These are phyloP conservation scores for Sebastes diaconus DNA, from an alignment of 2,797 vertebrate species.

Conservation along the genomic window DNA sequence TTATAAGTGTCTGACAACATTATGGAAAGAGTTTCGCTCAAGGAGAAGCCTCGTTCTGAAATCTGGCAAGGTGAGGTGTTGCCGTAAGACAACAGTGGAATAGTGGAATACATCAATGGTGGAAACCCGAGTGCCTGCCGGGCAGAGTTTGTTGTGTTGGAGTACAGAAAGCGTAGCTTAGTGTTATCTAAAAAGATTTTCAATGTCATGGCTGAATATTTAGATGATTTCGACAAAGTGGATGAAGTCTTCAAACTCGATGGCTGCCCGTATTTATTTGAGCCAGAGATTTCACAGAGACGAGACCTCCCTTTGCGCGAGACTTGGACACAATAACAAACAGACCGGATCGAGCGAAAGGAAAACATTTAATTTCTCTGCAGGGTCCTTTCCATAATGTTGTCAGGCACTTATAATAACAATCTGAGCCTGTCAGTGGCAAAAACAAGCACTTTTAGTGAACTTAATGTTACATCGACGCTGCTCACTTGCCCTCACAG, in stretches of 20 bases:
- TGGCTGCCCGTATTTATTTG: rapidly evolving
- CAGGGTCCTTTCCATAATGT: background rate
- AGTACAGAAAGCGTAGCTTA: too few species aligned
- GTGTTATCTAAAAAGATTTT: too few species aligned
- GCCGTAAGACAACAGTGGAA: rapidly evolving
- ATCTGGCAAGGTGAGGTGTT: too few species aligned
- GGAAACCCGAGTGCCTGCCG: too few species aligned
- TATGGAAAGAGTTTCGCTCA: too few species aligned
- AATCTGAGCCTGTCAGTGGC: too few species aligned
- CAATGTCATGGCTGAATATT: background rate
- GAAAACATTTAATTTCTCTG: background rate
- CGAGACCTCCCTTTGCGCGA: rapidly evolving
- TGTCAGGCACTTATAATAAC: background rate
- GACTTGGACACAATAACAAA: background rate
- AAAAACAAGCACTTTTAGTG: background rate
- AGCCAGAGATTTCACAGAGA: background rate
- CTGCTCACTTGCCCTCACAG: too few species aligned
- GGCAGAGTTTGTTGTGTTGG: too few species aligned
- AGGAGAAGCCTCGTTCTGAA: too few species aligned
- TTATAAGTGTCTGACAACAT: too few species aligned
- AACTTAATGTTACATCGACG: too few species aligned
- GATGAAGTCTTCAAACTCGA: background rate
- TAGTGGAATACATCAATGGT: too few species aligned
- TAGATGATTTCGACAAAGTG: background rate
- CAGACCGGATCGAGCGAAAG: background rate